These are phyloP conservation scores for Lindbergichthys nudifrons DNA, from an alignment of 2,797 vertebrate species.

Conservation along the genomic window DNA sequence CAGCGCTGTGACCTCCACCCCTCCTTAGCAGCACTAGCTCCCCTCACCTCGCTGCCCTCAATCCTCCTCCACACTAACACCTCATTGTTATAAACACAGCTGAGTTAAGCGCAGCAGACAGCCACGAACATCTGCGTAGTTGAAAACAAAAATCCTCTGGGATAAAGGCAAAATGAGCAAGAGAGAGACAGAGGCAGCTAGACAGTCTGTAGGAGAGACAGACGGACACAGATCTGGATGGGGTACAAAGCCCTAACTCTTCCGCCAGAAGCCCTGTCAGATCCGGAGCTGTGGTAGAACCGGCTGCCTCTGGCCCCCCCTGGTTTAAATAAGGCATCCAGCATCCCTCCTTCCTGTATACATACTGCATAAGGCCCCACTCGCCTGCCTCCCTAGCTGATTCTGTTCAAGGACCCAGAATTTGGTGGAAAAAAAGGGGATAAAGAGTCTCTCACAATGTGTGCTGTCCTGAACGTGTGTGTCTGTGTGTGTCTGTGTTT, in stretches of 20 bases:
- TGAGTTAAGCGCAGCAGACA: conserved; percentile 73
- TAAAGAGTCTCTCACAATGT: conserved; percentile 44
- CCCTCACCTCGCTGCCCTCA: conserved; percentile 57
- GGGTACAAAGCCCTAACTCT: conserved; percentile 64
- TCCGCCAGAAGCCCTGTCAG: conserved; percentile 60
- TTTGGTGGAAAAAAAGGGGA: conserved; percentile 35
- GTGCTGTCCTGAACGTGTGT: conserved; percentile 50
- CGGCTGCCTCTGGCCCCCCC: conserved; percentile 37
- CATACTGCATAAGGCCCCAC: conserved; percentile 29
- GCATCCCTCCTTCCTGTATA: conserved; percentile 44
- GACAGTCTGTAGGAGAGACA: conserved; percentile 62
- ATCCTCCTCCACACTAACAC: conserved; percentile 74
- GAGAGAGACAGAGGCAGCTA: conserved; percentile 54
- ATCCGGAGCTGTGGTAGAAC: conserved; percentile 61
- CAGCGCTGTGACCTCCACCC: conserved; percentile 63
- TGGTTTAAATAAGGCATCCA: conserved; percentile 56
- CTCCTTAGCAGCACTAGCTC: conserved; percentile 51
- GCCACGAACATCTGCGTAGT: conserved; percentile 75
- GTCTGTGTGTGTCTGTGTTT: conserved; percentile 71
- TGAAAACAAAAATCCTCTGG: conserved; percentile 73
- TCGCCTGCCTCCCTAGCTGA: conserved; percentile 7
- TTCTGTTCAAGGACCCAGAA: conserved; percentile 41
- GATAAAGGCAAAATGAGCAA: conserved; percentile 52
- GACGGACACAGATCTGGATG: conserved; percentile 59
- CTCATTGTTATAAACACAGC: conserved; percentile 82